A percentile compares a stretch with the other conserved stretches of the same genome.
Evolutionary conservation across 2,797 vertebrate species (phyloP).

Genomic region (Manis crassicaudata): DNA sequence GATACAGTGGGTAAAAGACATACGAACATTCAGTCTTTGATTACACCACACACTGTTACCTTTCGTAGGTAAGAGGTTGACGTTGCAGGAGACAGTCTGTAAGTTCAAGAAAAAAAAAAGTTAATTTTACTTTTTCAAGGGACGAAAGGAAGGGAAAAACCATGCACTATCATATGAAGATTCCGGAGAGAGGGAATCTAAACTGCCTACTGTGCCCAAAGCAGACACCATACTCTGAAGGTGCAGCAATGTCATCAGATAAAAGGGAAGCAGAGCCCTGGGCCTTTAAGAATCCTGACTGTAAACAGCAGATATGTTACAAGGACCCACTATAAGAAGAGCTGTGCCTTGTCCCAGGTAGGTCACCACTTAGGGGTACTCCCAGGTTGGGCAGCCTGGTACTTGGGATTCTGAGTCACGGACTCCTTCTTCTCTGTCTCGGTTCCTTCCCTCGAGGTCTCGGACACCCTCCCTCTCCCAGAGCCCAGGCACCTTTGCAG

Average conservation of each 20-base stretch:
- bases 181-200: neutral
- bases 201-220: neutral
- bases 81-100: neutral
- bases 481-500: neutral
- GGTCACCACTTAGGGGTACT: neutral
- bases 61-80: neutral
- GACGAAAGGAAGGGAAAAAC: neutral
- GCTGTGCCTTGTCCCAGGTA: neutral
- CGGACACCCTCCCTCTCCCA: neutral
- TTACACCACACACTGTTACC: no score
- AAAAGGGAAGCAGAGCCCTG: no score
- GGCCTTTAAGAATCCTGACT: neutral
- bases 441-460: neutral
- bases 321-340: neutral
- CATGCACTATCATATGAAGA: neutral
- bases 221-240: neutral
- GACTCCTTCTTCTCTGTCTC: neutral
- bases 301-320: neutral
- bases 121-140: neutral
- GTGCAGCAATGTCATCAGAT: neutral
- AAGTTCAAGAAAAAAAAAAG: neutral
- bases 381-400: neutral
- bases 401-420: neutral
- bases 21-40: fast-evolving
- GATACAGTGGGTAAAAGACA: neutral